A percentile compares a stretch with the other conserved stretches of the same genome.
Conservation (phyloP, 2,113 vertebrate genomes). For the Campylomormyrus tamandua region DNA sequence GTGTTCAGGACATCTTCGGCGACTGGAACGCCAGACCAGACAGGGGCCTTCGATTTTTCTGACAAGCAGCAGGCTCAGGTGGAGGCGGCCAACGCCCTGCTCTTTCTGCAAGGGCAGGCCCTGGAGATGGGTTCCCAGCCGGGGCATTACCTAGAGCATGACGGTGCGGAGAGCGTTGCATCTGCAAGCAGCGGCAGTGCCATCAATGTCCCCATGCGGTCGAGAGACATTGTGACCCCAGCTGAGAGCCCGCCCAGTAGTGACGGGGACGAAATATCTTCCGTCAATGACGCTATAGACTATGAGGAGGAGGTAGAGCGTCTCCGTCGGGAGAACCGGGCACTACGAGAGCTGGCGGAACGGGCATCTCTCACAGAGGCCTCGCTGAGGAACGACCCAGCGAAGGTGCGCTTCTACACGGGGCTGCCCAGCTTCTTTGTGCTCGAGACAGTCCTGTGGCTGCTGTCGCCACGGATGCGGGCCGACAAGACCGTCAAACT, state of each 20-base stretch:
- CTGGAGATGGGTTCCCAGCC: slow-evolving; percentile 10
- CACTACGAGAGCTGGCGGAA: slow-evolving; percentile 55
- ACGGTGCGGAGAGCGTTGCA: slow-evolving; percentile 41
- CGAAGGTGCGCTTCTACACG: slow-evolving; percentile 64
- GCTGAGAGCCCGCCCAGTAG: neutral
- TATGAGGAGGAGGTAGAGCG: slow-evolving; percentile 48
- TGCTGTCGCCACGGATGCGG: slow-evolving; percentile 63
- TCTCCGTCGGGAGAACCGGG: slow-evolving; percentile 57
- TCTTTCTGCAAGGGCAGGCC: slow-evolving; percentile 62
- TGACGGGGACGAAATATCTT: neutral
- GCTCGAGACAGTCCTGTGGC: slow-evolving; percentile 64
- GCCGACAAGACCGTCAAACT: slow-evolving; percentile 51
- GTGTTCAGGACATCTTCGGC: slow-evolving; percentile 48
- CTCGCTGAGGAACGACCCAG: slow-evolving; percentile 56
- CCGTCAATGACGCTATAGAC: slow-evolving; percentile 17
- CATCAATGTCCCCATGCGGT: slow-evolving; percentile 30
- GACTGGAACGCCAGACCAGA: slow-evolving; percentile 53
- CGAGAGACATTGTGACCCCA: slow-evolving; percentile 36
- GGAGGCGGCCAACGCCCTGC: slow-evolving; percentile 62
- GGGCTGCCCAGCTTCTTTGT: slow-evolving; percentile 65
- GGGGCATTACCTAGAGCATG: slow-evolving; percentile 20
- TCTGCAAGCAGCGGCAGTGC: slow-evolving; percentile 44
- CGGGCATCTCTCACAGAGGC: slow-evolving; percentile 60
- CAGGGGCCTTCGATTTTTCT: slow-evolving; percentile 35
- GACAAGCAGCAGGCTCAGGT: slow-evolving; percentile 65